phyloP scores from a whole-genome alignment of 2,888 invertebrate genomes.

The Beris morrisii region DNA sequence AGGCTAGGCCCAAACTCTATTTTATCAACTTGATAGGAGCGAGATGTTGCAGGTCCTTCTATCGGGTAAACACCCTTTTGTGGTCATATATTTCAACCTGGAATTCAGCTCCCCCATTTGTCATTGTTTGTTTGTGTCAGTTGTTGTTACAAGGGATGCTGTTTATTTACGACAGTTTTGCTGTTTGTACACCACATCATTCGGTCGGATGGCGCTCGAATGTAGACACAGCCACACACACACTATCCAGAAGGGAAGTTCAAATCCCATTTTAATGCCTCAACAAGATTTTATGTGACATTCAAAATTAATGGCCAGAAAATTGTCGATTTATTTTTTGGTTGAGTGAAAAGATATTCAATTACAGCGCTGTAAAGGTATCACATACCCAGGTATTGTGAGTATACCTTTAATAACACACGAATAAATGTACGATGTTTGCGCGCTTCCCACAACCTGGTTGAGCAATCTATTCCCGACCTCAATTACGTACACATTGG shows the following conservation, averaged over 20 bases:
- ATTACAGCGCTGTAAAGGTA: slow-evolving; percentile 24
- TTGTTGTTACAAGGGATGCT: slow-evolving; percentile 23
- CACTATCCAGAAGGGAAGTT: slow-evolving; percentile 21
- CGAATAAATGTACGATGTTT: no score
- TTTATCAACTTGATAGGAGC: no score
- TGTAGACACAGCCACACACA: slow-evolving; percentile 1
- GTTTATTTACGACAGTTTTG: neutral
- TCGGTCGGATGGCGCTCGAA: slow-evolving; percentile 5
- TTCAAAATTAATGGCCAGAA: slow-evolving; percentile 40
- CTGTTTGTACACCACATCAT: slow-evolving; percentile 18
- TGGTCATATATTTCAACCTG: slow-evolving; percentile 9
- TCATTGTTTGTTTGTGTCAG: slow-evolving; percentile 14
- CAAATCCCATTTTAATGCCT: slow-evolving; percentile 37
- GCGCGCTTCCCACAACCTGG: no score
- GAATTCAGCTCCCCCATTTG: slow-evolving; percentile 16
- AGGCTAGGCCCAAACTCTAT: neutral
- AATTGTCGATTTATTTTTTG: slow-evolving; percentile 40
- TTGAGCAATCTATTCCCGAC: no score
- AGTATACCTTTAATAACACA: no score
- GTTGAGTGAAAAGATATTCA: slow-evolving; percentile 39
- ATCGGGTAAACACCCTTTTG: slow-evolving; percentile 21
- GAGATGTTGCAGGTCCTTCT: no score
- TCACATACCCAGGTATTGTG: no score
- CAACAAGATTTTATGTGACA: slow-evolving; percentile 41
- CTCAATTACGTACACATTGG: no score